Evolutionary conservation across 2,888 invertebrate genomes (phyloP), one percentile per base, ranked within the genome.

Genomic region (Acanthosoma haemorrhoidale): DNA sequence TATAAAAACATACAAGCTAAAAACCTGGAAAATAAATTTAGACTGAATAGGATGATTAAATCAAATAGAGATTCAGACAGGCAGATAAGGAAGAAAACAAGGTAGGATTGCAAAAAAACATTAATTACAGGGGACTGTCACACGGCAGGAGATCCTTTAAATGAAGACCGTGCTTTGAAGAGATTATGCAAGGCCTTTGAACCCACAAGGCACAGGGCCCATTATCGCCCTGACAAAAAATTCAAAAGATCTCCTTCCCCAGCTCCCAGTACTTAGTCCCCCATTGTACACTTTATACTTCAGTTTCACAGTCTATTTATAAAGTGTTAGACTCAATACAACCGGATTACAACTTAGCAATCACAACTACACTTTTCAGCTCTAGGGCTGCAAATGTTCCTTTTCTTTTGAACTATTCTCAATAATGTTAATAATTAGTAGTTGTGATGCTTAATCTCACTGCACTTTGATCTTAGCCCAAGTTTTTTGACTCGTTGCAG

Each of bases 121-220:
- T 51, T 51, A 51, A 51, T 51, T 51, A 51, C 51, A 51, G n/a
- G 6, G 13, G 13, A 2, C 51, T 51, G 51, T 51, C 51, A 51
- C 51, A 21, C 25, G 25, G 51, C 18, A 41, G 41, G 41, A 18
- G 18, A 6, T 2, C 41, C 8, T 6, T 11, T 41, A 18, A 41
- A 41, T 41, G 41, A 41, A 18, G 41, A 18, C 15, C 3, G 9
- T 21, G 51, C 51, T 51, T 51, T 51, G 51, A 51, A 25, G 25
- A 51, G 51, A 51, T 51, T 51, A 51, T n/a, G 25, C 25, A 25
- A 51, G 51, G 51, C 51, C 51, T 51, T 51, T 51, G 51, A 51
- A 51, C 51, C 51, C 51, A 2, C n/a, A n/a, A n/a, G n/a, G n/a
- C n/a, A n/a, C n/a, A 13, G 51, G 51, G 51, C 51, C 25, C 29